These are phyloP conservation scores for Ashinkailepas kermadecensis DNA, from an alignment of 2,888 invertebrate genomes.

Conservation along the genomic window DNA sequence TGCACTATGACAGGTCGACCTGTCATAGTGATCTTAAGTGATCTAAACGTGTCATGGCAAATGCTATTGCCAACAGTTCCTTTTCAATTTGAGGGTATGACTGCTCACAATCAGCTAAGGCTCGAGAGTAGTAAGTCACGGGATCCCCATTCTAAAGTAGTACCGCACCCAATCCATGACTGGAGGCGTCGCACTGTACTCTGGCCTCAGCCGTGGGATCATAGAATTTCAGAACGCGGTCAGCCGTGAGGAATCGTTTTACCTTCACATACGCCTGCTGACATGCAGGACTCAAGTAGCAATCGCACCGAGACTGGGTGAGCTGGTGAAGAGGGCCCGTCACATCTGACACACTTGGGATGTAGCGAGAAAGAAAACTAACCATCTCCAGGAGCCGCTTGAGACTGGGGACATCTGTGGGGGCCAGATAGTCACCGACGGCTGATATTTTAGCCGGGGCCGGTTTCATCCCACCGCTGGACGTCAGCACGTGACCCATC, in stretches of 20 bases:
- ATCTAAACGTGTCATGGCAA: not conserved
- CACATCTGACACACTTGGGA: not conserved
- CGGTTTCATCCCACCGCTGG: not conserved
- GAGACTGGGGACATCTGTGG: not conserved
- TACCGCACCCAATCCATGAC: not conserved
- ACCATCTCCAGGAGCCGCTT: not conserved
- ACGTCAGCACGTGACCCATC: not conserved
- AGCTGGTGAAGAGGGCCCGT: not conserved
- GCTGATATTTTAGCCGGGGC: not conserved
- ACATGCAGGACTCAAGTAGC: not conserved
- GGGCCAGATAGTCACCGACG: not conserved
- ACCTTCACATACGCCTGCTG: not conserved
- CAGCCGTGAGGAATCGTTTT: not conserved
- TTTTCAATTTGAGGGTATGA: not conserved
- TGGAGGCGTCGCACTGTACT: not conserved
- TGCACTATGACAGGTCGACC: not conserved
- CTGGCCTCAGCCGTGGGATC: not conserved
- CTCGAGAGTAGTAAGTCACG: not conserved
- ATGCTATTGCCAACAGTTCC: not conserved
- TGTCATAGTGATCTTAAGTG: not conserved
- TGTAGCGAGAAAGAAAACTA: not conserved
- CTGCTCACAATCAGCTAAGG: not conserved
- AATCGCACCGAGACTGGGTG: not conserved
- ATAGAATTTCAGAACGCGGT: not conserved
- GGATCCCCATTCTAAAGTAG: not conserved